Conservation (phyloP, 2,888 invertebrate genomes). For the Cantharis rustica region DNA sequence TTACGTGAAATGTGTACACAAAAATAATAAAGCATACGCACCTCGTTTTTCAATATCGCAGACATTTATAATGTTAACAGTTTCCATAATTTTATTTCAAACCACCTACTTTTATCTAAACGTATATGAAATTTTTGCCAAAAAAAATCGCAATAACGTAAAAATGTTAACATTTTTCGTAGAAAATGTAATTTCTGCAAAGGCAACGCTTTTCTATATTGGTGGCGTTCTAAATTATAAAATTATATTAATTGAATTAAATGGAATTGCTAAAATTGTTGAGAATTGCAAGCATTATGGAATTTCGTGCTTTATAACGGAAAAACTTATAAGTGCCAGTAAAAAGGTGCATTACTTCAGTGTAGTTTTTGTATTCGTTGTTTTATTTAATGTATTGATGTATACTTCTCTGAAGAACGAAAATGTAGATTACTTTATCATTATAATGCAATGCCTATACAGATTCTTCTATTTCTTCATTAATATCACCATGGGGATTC, state of each 20-base stretch:
- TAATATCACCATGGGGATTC: background rate
- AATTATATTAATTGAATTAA: background rate
- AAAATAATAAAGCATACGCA: background rate
- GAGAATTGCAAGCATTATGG: background rate
- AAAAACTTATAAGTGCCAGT: background rate
- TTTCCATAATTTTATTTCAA: background rate
- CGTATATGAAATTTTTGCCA: background rate
- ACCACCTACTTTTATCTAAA: background rate
- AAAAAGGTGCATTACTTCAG: background rate
- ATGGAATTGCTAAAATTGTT: background rate
- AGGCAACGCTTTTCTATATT: background rate
- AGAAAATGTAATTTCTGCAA: background rate
- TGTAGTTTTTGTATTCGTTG: rapidly evolving
- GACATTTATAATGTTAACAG: background rate
- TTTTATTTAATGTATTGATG: background rate
- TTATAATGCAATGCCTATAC: background rate
- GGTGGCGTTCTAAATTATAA: background rate
- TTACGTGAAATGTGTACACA: background rate
- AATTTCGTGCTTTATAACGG: background rate
- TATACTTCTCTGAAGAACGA: background rate
- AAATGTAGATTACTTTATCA: background rate
- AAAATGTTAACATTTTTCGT: background rate
- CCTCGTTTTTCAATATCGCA: background rate
- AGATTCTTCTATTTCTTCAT: background rate
- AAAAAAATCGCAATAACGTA: background rate